These are phyloP conservation scores for Spinus olivaceus DNA, from an alignment of 2,797 vertebrate genomes.

Conservation along the genomic window DNA sequence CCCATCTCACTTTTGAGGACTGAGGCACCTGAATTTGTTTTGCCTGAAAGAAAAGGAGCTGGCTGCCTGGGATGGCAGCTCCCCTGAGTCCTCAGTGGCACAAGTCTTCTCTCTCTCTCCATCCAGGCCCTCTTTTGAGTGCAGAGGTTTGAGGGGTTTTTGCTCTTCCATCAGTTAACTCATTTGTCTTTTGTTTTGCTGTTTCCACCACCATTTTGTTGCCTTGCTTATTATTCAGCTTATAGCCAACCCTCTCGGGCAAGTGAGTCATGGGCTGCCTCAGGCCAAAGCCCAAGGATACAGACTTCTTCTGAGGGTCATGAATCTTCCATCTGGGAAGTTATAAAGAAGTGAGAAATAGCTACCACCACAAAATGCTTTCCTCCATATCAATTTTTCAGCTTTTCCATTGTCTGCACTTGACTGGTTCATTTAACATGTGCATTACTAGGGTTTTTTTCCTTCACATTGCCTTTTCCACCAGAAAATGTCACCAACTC, in stretches of 20 bases:
- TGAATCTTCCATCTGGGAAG: slow-evolving; percentile 43
- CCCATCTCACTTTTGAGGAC: not conserved
- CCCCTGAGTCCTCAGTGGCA: not conserved
- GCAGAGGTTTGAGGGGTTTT: not conserved
- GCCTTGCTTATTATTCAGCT: slow-evolving; percentile 1
- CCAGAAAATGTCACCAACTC: slow-evolving; percentile 34
- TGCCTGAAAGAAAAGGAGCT: not conserved
- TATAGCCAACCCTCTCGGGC: not conserved
- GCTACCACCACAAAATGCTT: slow-evolving; percentile 15
- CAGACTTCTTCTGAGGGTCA: slow-evolving; percentile 19
- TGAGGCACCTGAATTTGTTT: not conserved
- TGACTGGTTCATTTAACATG: slow-evolving; percentile 61
- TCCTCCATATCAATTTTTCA: slow-evolving; percentile 34
- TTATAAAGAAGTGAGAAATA: slow-evolving; percentile 42
- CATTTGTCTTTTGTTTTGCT: not conserved
- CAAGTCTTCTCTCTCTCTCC: rapidly evolving
- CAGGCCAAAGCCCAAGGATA: not conserved
- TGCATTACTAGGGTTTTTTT: not conserved
- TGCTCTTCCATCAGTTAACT: not conserved
- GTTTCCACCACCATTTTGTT: slow-evolving; percentile 3
- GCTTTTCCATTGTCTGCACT: slow-evolving; percentile 51
- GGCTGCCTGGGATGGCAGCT: not conserved
- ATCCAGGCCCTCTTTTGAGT: not conserved
- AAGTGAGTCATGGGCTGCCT: slow-evolving; percentile 30
- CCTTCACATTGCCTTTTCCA: not conserved